Conservation (phyloP, 1,140 invertebrate genomes). For the Pararge aegeria region DNA sequence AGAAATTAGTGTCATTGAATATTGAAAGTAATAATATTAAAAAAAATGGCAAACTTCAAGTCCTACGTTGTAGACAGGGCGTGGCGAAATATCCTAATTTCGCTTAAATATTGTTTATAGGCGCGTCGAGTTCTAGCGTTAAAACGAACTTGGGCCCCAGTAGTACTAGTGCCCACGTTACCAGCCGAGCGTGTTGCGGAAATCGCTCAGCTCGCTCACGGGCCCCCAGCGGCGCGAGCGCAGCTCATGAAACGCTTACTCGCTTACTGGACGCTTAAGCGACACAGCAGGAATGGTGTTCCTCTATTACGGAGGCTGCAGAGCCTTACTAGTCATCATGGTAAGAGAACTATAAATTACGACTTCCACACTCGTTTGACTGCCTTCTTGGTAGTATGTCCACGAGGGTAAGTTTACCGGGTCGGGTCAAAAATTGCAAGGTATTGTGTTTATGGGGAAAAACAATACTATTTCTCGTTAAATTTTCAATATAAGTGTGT, state of each 20-base stretch:
- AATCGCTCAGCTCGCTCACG: constrained; percentile 85
- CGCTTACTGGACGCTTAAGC: constrained; percentile 96
- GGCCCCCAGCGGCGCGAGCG: constrained; percentile 81
- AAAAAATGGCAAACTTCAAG: too few relatives aligned
- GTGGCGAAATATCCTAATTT: too few relatives aligned
- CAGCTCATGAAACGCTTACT: constrained; percentile 94
- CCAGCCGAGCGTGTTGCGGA: constrained; percentile 93
- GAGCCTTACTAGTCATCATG: constrained; percentile 82
- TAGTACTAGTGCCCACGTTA: constrained; percentile 96
- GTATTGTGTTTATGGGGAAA: too few relatives aligned
- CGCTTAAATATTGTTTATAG: constrained; percentile 53
- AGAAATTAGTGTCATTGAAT: too few relatives aligned
- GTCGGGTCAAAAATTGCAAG: too few relatives aligned
- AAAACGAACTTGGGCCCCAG: constrained; percentile 93
- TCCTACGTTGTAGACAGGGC: too few relatives aligned
- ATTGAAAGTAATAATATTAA: too few relatives aligned
- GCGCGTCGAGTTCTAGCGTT: constrained; percentile 87
- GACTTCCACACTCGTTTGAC: too few relatives aligned
- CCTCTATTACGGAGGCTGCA: constrained; percentile 94
- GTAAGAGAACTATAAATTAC: constrained; percentile 34
- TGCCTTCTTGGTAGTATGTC: too few relatives aligned
- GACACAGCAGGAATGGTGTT: constrained; percentile 97
- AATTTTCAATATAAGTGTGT: too few relatives aligned
- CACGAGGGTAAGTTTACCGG: too few relatives aligned
- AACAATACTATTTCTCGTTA: too few relatives aligned